Evolutionary conservation across 2,797 vertebrate genomes (phyloP).

Genomic region (Tangara arthus): DNA sequence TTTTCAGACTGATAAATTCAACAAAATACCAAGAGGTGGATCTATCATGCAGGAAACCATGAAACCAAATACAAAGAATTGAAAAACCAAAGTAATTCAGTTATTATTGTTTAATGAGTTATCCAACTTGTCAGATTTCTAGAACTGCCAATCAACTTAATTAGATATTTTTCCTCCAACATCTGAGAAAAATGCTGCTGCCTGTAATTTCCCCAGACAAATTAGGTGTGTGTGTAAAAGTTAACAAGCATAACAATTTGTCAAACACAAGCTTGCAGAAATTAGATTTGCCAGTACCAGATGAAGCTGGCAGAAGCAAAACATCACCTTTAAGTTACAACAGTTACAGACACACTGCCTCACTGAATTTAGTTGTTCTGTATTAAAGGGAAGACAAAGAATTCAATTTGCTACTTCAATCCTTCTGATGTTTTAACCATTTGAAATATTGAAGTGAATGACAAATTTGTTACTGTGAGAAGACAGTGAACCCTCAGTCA

Average conservation of each 20-base stretch:
- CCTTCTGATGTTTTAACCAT: background rate
- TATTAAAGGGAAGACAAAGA: background rate
- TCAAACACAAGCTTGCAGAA: background rate
- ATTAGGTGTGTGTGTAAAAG: background rate
- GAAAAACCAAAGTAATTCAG: background rate
- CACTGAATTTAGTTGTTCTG: background rate
- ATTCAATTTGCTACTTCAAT: background rate
- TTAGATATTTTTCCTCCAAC: background rate
- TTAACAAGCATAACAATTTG: background rate
- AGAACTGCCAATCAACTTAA: conserved; percentile 15
- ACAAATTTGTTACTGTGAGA: background rate
- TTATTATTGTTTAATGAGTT: background rate
- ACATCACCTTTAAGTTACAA: background rate
- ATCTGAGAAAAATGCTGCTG: background rate
- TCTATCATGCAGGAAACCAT: background rate
- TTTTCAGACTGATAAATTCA: background rate
- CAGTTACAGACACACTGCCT: background rate
- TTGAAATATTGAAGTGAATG: background rate
- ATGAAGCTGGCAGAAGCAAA: background rate
- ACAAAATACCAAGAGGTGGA: background rate
- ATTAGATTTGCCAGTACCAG: background rate
- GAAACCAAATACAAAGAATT: background rate
- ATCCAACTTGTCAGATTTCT: background rate
- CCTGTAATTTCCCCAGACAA: background rate
- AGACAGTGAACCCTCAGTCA: background rate